Base-by-base conservation (phyloP, 2,113 vertebrate species). In the Craseonycteris thonglongyai region DNA sequence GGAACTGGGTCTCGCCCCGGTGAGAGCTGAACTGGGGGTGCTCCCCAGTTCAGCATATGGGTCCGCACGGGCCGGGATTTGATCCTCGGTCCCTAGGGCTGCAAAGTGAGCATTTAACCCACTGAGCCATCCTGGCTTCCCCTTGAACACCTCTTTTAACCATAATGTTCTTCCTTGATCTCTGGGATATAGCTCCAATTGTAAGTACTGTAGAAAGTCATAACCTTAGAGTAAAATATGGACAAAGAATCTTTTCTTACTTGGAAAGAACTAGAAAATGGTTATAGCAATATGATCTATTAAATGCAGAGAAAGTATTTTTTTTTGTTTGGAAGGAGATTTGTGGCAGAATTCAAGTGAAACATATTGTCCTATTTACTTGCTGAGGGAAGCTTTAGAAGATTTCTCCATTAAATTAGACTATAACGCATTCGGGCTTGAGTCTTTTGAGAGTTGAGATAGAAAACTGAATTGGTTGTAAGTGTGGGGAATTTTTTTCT, bases 391-490 rank as follows among this genome's bases (percentile, higher is more conserved):
- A 84, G 35, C 26, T 61, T 86, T 85, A 30, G 40, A 49, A 47
- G 35, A 56, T 47, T 28, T 88, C 8, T 63, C 38, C 51, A 72
- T 49, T 61, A 76, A 47, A 33, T 71, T 76, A 93, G 40, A 42
- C 66, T 59, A 22, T 78, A 58, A 51, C 49, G 11, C 78, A 63
- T 54, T 65, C 81, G 75, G 58, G 26, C 28, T 75, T 78, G 47
- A 72, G 40, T 82, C 51, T 95, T 92, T 95, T 95, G 38, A 93
- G 16, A 91, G n/a, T 47, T 71, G 16, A 35, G 59, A 28, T 21
- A 65, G 81, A 76, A 90, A 75, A 85, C 69, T 81, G 66, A 89
- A 86, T 92, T 83, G 59, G 51, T 92, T 76, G 21, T 74, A 92
- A 84, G 56, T 38, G 38, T 82, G 82, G 74, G 61, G 33, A 63